A percentile compares a stretch with the other conserved stretches of the same genome.
phyloP scores from a whole-genome alignment of 1,140 invertebrate species.

The Scaptomyza montana region DNA sequence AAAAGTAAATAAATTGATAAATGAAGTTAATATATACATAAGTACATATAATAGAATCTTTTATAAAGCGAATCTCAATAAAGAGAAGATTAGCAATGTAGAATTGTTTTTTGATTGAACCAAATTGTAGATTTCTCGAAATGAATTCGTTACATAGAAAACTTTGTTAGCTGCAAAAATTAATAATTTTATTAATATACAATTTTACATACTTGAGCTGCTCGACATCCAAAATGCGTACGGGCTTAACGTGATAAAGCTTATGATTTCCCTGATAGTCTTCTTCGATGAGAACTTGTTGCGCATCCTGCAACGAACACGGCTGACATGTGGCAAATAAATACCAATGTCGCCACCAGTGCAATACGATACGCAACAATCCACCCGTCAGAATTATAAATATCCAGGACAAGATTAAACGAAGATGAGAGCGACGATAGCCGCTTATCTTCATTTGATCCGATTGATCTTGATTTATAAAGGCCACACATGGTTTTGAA shows the following conservation, averaged over 20 bases:
- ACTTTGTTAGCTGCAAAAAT: no score
- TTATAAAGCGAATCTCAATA: no score
- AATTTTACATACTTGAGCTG: conserved; percentile 65
- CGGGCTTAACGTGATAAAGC: conserved; percentile 87
- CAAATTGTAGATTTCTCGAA: no score
- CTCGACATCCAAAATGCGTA: conserved; percentile 64
- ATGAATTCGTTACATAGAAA: no score
- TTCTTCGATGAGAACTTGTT: conserved; percentile 91
- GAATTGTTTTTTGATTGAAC: no score
- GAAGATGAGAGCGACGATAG: conserved; percentile 85
- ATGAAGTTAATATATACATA: no score
- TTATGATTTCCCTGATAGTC: conserved; percentile 89
- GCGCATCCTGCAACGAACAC: conserved; percentile 89
- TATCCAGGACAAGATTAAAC: conserved; percentile 86
- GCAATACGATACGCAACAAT: conserved; percentile 90
- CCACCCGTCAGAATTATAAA: conserved; percentile 89
- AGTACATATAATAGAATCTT: no score
- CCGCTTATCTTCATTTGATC: conserved; percentile 89
- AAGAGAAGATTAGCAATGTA: no score
- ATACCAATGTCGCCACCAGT: conserved; percentile 93
- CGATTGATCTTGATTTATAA: conserved; percentile 87
- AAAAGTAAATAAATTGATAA: no score
- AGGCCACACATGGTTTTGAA: conserved; percentile 56
- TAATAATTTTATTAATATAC: no score
- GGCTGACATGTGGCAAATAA: conserved; percentile 89